Evolutionary conservation across 2,888 invertebrate species (phyloP), one percentile per base, ranked within the genome.

Genomic region (Hoplodrina blanda): DNA sequence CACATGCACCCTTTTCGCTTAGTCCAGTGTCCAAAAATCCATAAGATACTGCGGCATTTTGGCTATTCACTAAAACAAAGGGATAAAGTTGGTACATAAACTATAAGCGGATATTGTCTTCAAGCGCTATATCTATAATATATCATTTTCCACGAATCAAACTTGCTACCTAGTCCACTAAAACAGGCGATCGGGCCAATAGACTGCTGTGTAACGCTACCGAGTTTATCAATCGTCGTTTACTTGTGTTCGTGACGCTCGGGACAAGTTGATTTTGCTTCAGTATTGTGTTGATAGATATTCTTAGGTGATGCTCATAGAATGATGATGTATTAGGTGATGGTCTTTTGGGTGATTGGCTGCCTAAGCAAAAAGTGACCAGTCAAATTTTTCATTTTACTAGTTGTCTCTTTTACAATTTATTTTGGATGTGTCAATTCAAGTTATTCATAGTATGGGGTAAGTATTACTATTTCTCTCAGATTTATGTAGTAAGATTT

Each of bases 221-320:
- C 19, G 53, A 75, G 54, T 55, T 20, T 55, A 49, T 54, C 49
- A 54, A 37, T 54, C n/a, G 37, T 75, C 33, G 30, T 65, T 54
- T 49, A 33, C 41, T 33, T 8, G n/a, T 54, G 13, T 7, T 37
- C 8, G 37, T 13, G 41, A 41, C 41, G 13, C 13, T 41, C 41
- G 41, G 41, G 54, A 20, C 41, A 49, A 33, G 49, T 55, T 17
- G 15, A 25, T 53, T 71, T 19, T 37, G 11, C 8, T 50, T 19
- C 5, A 56, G 33, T 56, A 56, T 30, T 30, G 41, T 41, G 41
- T 41, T 41, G 41, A 13, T 11, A 13, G 13, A 41, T 41, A 13
- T 41, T 2, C 37, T 10, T 37, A 2, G 37, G 1, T 37, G 10
- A 37, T 37, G 37, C 8, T 33, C 33, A 33, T 33, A 33, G 33